Conservation (phyloP, 1,140 invertebrate species). For the Macrosteles quadrilineatus region DNA sequence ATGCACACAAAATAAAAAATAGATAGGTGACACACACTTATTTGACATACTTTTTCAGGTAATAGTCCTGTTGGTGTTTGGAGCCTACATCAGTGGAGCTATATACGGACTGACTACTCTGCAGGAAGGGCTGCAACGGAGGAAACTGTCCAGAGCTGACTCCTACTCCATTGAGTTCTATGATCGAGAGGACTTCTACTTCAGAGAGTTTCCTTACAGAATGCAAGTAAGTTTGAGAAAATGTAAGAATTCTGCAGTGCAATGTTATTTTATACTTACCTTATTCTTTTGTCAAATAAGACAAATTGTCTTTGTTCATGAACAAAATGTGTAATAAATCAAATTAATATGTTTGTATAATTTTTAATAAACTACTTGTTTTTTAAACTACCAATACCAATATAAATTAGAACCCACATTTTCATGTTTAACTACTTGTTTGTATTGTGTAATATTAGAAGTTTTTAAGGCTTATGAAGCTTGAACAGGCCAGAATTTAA, state of each 20-base stretch:
- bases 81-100: constrained; percentile 78
- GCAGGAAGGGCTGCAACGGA: constrained; percentile 84
- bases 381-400: too few relatives aligned
- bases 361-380: neutral
- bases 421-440: too few relatives aligned
- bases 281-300: too few relatives aligned
- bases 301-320: neutral
- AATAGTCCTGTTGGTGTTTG: constrained; percentile 76
- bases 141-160: constrained; percentile 82
- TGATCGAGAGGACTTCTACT: constrained; percentile 85
- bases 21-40: too few relatives aligned
- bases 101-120: constrained; percentile 86
- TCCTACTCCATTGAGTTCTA: constrained; percentile 91
- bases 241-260: neutral
- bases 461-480: too few relatives aligned
- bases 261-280: neutral
- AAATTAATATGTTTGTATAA: neutral
- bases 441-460: too few relatives aligned
- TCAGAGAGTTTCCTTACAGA: constrained; percentile 87
- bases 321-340: neutral
- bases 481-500: too few relatives aligned
- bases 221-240: constrained; percentile 67
- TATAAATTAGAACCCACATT: too few relatives aligned
- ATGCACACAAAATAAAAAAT: too few relatives aligned
- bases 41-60: too few relatives aligned